Base-by-base conservation (phyloP, 2,113 vertebrate species). In the Scortum barcoo region DNA sequence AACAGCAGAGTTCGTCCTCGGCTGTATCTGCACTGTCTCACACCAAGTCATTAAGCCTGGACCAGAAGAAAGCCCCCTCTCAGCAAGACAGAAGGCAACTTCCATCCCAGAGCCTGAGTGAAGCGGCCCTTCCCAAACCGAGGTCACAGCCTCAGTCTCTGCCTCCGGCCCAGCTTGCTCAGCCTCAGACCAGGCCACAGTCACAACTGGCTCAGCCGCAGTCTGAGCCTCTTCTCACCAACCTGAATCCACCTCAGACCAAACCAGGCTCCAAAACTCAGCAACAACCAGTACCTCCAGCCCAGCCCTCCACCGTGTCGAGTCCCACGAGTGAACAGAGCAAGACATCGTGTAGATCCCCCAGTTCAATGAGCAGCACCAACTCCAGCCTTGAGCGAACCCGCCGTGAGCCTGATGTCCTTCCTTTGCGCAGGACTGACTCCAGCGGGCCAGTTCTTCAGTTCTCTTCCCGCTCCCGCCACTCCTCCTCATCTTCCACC, bases 351-450 rank as follows among this genome's bases (percentile, higher is more conserved):
- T 57, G 71, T 58, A 84, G 56, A 0, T 87, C 92, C 46, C 89
- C 93, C 19, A 90, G 92, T 20, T 82, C 89, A 1, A 86, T 92
- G 73, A 96, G 83, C 65, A 93, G 95, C n/a, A 22, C 93, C 42
- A 91, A 89, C 78, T 87, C 93, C 67, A 96, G 92, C 76, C 80
- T 91, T 0, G 97, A 98, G 77, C 86, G 87, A 33, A 93, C 80
- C 79, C 96, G 78, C 22, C 90, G 83, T 16, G 93, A 96, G 40
- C 98, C 97, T 0, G 98, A 99, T 26, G 91, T 99, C 17, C 97
- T 99, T 76, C 97, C 96, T 17, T 95, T 99, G 19, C 94, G 95
- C 65, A 94, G 97, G 50, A 95, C 95, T 0, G 97, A 98, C 76
- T 98, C 97, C 6, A 90, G 94, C 0, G 98, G 97, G 0, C 95